Percentiles rank a stretch among this genome's conserved stretches.
These are phyloP conservation scores for Macrosiphum euphorbiae DNA, from an alignment of 2,888 invertebrate species.

Conservation along the genomic window DNA sequence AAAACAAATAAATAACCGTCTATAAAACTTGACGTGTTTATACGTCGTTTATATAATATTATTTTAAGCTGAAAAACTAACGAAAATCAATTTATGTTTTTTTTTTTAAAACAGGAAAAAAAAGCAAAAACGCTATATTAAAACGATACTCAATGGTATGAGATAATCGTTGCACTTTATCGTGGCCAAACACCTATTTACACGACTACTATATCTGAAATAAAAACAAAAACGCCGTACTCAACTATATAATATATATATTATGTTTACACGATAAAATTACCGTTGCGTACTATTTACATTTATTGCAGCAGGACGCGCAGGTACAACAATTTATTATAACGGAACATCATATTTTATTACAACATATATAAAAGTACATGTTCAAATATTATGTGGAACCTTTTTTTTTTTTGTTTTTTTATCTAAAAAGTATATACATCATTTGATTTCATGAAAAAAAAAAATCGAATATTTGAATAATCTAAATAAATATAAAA, in stretches of 20 bases:
- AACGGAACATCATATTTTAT: conserved; percentile 6
- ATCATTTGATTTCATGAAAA: background rate
- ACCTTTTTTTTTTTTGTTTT: background rate
- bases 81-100: background rate
- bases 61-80: background rate
- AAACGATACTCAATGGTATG: background rate
- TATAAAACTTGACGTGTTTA: conserved; percentile 30
- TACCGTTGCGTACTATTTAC: background rate
- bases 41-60: background rate
- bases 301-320: background rate
- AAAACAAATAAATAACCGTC: conserved; percentile 25
- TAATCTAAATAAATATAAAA: conserved; percentile 32
- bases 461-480: conserved; percentile 31
- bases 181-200: background rate
- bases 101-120: background rate
- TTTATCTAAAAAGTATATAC: background rate
- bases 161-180: background rate
- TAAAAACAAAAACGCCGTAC: background rate
- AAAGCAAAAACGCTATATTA: background rate
- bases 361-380: background rate
- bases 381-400: background rate
- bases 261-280: background rate
- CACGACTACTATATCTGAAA: background rate
- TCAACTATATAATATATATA: background rate
- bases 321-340: background rate